A percentile compares a stretch with the other conserved stretches of the same genome.
phyloP scores from a whole-genome alignment of 2,888 invertebrate genomes.

The Tipula unca region DNA sequence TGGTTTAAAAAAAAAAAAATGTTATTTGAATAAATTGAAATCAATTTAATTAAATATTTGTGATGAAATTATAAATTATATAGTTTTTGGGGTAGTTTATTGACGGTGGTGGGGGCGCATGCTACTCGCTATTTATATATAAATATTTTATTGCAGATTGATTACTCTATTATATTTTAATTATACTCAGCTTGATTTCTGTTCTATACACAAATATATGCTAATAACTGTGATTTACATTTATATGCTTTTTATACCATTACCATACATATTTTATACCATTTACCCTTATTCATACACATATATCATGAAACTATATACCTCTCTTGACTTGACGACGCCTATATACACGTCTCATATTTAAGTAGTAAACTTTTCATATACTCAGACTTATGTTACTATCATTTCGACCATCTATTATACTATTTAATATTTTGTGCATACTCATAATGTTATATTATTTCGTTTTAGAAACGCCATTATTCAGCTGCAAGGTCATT shows the following conservation, averaged over 20 bases:
- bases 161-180: not conserved
- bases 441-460: not conserved
- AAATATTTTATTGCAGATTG: not conserved
- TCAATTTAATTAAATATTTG: slow-evolving; percentile 4
- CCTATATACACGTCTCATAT: not conserved
- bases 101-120: not conserved
- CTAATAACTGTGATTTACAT: not conserved
- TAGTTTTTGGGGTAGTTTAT: not conserved
- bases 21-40: not conserved
- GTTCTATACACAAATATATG: not conserved
- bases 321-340: not conserved
- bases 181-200: too few species aligned
- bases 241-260: too few species aligned
- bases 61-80: not conserved
- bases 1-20: not conserved
- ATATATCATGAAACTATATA: not conserved
- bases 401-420: not conserved
- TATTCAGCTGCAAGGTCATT: not conserved
- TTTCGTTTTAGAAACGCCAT: not conserved
- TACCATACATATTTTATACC: not conserved
- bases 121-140: not conserved
- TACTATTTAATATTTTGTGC: not conserved
- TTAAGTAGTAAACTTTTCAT: not conserved
- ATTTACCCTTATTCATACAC: not conserved
- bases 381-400: not conserved